A percentile compares a stretch with the other conserved stretches of the same genome.
Conservation (phyloP, 1,140 invertebrate genomes). For the Diplogasteroides magnus region DNA sequence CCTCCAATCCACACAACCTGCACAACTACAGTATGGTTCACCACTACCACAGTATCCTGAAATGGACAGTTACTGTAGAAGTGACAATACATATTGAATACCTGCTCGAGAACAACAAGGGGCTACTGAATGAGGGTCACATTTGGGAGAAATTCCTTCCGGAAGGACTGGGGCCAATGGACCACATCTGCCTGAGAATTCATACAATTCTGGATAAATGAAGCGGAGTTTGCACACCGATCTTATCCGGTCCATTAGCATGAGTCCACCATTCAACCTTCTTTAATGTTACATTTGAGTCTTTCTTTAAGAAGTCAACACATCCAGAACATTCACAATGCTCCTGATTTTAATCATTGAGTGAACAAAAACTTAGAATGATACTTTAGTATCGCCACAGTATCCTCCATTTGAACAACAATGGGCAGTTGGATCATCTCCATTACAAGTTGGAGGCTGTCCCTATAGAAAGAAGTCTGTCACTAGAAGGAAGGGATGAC, state of each 20-base stretch:
- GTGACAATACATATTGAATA: neutral
- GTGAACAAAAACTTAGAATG: neutral
- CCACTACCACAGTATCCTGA: constrained; percentile 32
- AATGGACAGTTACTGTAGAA: constrained; percentile 30
- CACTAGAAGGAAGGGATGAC: neutral
- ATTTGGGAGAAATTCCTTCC: constrained; percentile 37
- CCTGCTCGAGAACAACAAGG: constrained; percentile 32
- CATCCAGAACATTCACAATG: constrained; percentile 44
- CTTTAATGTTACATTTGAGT: constrained; percentile 29
- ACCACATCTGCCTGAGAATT: constrained; percentile 39
- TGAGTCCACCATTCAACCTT: constrained; percentile 42
- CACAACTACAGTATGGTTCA: constrained; percentile 35
- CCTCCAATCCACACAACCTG: constrained; percentile 43
- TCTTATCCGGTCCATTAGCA: constrained; percentile 32
- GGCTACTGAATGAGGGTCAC: constrained; percentile 35
- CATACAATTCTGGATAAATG: too few species aligned
- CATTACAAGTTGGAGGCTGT: constrained; percentile 35
- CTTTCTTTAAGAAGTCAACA: constrained; percentile 38
- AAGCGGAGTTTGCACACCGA: constrained; percentile 23
- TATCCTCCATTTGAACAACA: constrained; percentile 43
- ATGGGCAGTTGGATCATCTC: constrained; percentile 33
- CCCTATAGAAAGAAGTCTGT: constrained; percentile 4
- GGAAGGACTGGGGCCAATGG: constrained; percentile 35
- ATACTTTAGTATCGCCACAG: constrained; percentile 36
- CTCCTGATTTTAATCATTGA: neutral